phyloP scores from a whole-genome alignment of 2,113 vertebrate genomes.

The Noctilio leporinus region DNA sequence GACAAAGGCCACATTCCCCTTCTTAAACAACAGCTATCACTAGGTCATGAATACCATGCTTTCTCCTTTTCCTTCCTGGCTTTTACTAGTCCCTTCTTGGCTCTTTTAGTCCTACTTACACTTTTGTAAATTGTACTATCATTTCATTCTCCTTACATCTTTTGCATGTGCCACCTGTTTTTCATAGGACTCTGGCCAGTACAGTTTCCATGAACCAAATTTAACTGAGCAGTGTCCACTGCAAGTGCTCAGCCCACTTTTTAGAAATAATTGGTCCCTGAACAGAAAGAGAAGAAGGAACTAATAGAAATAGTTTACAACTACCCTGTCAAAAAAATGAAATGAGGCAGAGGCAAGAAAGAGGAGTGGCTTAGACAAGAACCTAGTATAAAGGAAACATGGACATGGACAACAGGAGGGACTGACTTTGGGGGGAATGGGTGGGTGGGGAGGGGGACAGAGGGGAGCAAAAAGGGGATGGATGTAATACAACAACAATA shows the following conservation, averaged over 20 bases:
- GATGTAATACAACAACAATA: too few relatives aligned
- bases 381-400: too few relatives aligned
- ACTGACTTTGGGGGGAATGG: too few relatives aligned
- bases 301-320: neutral
- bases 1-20: neutral
- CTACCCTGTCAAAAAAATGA: neutral
- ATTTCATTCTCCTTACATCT: neutral
- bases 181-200: neutral
- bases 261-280: neutral
- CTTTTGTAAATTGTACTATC: neutral
- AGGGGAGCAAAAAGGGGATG: too few relatives aligned
- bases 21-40: neutral
- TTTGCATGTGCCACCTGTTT: neutral
- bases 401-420: too few relatives aligned
- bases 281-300: neutral
- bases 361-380: too few relatives aligned
- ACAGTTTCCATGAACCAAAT: neutral
- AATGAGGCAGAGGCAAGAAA: too few relatives aligned
- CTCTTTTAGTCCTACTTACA: neutral
- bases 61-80: neutral
- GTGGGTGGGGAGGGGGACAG: too few relatives aligned
- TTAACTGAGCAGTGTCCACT: neutral
- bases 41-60: neutral
- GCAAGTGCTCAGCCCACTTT: neutral
- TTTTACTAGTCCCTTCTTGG: neutral